Evolutionary conservation across 2,113 vertebrate species (phyloP).

Genomic region (Esox niger): DNA sequence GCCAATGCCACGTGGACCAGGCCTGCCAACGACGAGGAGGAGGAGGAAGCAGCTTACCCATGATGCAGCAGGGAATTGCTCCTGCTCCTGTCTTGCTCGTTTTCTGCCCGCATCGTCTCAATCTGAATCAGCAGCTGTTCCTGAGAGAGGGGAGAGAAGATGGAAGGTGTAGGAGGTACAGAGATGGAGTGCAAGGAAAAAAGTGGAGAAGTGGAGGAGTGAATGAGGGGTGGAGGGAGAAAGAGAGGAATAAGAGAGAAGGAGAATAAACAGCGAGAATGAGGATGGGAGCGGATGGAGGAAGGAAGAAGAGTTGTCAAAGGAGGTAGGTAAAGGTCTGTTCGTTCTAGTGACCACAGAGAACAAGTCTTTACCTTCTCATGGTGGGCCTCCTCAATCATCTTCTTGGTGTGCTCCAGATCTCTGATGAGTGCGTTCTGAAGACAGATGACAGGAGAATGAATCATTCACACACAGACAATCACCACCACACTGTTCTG

Average conservation of each 20-base stretch:
- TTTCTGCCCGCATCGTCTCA: slow-evolving; percentile 84
- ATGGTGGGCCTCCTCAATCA: slow-evolving; percentile 91
- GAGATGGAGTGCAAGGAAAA: background rate
- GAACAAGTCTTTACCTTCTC: slow-evolving; percentile 81
- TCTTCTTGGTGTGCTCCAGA: slow-evolving; percentile 89
- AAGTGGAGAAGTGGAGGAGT: background rate
- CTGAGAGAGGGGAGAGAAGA: slow-evolving; percentile 69
- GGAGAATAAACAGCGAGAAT: too few species aligned
- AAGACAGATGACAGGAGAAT: background rate
- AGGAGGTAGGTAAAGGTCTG: too few species aligned
- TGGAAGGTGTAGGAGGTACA: background rate
- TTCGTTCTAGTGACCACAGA: too few species aligned
- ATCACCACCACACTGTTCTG: background rate
- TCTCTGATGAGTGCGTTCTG: slow-evolving; percentile 91
- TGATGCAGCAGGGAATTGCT: slow-evolving; percentile 84
- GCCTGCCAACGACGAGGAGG: background rate
- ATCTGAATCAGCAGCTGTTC: slow-evolving; percentile 89
- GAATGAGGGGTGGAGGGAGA: background rate
- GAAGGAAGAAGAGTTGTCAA: too few species aligned
- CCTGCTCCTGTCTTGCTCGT: slow-evolving; percentile 81
- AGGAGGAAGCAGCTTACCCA: slow-evolving; percentile 66
- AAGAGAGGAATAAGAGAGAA: too few species aligned
- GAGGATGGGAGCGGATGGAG: too few species aligned
- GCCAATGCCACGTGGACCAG: slow-evolving; percentile 11
- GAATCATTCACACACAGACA: background rate